phyloP scores from a whole-genome alignment of 1,140 invertebrate genomes.

The Drosophila trapezifrons region DNA sequence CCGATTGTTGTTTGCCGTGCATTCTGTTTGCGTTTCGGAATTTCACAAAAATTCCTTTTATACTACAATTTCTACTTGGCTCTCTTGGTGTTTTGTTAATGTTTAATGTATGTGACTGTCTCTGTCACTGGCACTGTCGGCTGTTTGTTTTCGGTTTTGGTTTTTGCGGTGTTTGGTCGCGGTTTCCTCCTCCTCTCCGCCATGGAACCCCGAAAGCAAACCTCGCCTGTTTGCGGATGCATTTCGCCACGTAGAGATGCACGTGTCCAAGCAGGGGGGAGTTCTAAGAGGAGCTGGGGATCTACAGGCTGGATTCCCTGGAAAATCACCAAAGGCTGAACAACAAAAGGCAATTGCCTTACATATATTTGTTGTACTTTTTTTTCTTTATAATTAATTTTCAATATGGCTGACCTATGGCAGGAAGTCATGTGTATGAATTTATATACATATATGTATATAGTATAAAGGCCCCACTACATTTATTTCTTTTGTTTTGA shows the following conservation, averaged over 20 bases:
- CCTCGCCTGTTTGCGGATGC: constrained; percentile 58
- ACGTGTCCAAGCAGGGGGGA: constrained; percentile 46
- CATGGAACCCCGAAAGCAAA: constrained; percentile 56
- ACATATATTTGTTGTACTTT: constrained; percentile 2
- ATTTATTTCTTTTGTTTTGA: constrained; percentile 77
- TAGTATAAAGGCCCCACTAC: constrained; percentile 32
- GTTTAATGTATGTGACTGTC: constrained; percentile 66
- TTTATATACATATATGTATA: constrained; percentile 15
- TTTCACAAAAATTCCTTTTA: constrained; percentile 77
- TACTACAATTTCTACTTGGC: constrained; percentile 60
- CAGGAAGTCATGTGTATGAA: constrained; percentile 52
- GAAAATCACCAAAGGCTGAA: constrained; percentile 45
- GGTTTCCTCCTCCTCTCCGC: constrained; percentile 57
- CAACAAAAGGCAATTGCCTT: too few species aligned
- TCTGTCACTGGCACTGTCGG: constrained; percentile 13
- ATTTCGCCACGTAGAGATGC: constrained; percentile 52
- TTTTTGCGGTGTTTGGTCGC: constrained; percentile 75
- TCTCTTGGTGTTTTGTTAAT: constrained; percentile 44
- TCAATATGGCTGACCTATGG: constrained; percentile 60
- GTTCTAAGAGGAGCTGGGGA: constrained; percentile 26
- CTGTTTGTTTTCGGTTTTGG: constrained; percentile 30
- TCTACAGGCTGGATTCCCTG: constrained; percentile 25
- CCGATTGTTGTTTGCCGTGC: constrained; percentile 51
- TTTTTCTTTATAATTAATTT: constrained; percentile 44
- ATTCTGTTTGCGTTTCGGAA: constrained; percentile 73